Base-by-base conservation (phyloP, 1,140 invertebrate genomes). In the Dufourea novaeangliae region DNA sequence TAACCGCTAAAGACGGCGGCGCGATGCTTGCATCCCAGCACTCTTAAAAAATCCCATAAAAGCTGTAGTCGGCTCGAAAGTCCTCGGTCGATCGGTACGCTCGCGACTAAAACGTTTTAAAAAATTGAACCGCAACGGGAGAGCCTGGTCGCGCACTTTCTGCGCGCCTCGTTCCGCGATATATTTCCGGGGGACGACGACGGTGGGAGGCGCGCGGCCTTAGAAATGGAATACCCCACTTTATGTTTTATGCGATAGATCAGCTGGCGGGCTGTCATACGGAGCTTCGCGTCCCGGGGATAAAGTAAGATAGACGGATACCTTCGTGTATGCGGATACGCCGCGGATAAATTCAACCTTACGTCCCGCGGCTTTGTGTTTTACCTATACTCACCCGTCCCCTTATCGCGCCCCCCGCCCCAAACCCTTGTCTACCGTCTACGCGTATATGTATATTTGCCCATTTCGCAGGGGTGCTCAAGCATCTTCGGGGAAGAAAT, bases 221-320 rank as follows among this genome's bases (percentile, higher is more conserved):
- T 90, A 91, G 90, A 91, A 92, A 91, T 89, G 89, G 90, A 91
- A 92, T 91, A 92, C 86, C 88, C 90, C 89, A 90, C 90, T 91
- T 91, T 91, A 91, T 91, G 91, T 92, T 92, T 92, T 90, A 91
- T 91, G 90, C 89, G 91, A 92, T 92, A 91, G 91, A 92, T 92
- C 91, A 92, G 90, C 90, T 88, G 87, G 90, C 86, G 83, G 80
- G 88, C 89, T 91, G 91, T 92, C 91, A 90, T 91, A 92, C 88
- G 87, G 79, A 82, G 87, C 86, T 81, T 86, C 87, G 88, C 89
- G 86, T 91, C 81, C 88, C 86, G 85, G 87, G 90, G 88, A 92
- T 92, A 90, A 92, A 92, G 91, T 89, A 91, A 91, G 91, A 92
- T 91, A 90, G 91, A 92, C 91, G 91, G 88, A 92, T 92, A 91